A percentile compares a stretch with the other conserved stretches of the same genome.
These are phyloP conservation scores for Phrixothrix hirtus DNA, from an alignment of 2,888 invertebrate genomes.

Conservation along the genomic window DNA sequence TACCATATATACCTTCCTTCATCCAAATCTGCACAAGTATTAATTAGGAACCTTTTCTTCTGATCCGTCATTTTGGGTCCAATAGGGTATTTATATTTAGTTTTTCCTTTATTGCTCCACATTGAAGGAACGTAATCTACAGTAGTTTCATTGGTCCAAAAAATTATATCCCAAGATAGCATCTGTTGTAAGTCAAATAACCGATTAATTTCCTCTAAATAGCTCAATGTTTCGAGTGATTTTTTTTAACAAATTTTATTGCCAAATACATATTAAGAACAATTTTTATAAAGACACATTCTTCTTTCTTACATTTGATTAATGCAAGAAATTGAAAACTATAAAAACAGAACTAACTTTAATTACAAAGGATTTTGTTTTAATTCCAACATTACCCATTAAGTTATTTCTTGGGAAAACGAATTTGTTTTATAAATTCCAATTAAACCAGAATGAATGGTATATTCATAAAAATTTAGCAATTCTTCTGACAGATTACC, in stretches of 20 bases:
- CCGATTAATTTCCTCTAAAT: too few species aligned
- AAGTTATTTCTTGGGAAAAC: background rate
- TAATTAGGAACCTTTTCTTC: background rate
- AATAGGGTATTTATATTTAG: background rate
- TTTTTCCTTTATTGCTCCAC: background rate
- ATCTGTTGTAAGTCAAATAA: too few species aligned
- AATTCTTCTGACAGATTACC: background rate
- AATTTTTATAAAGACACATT: too few species aligned
- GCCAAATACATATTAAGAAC: too few species aligned
- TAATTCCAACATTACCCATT: background rate
- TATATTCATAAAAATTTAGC: background rate
- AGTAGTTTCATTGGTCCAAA: background rate
- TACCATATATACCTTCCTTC: constrained; percentile 1
- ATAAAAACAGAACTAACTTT: background rate
- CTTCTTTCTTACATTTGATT: background rate
- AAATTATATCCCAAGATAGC: background rate
- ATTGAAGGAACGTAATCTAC: background rate
- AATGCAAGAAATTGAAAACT: background rate
- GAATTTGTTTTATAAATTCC: background rate
- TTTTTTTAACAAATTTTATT: too few species aligned
- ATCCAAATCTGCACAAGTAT: background rate
- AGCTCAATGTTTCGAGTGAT: too few species aligned
- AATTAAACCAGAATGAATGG: background rate
- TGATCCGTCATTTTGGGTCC: too few species aligned
- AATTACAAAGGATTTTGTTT: background rate